Conservation (phyloP, 37 sponge, comb jelly and placozoan genomes). For the Beroe ovata region DNA sequence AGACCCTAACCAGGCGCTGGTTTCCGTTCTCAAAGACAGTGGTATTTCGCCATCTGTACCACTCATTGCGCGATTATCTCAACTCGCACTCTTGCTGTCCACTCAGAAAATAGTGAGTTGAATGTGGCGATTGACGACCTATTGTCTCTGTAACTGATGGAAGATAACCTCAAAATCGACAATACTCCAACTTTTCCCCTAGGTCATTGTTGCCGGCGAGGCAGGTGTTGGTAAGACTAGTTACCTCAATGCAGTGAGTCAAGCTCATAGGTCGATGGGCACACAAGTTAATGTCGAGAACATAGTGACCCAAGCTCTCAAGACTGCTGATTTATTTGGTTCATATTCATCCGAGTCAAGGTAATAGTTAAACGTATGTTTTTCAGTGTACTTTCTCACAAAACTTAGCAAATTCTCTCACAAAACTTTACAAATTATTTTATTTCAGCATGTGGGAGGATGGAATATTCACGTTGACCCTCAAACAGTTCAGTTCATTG, state of each 20-base stretch:
- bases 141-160: no score
- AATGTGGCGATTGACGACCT: no score
- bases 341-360: not conserved
- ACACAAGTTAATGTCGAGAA: slow-evolving; percentile 9
- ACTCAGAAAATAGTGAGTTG: slow-evolving; percentile 62
- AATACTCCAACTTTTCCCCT: not conserved
- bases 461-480: slow-evolving; percentile 14
- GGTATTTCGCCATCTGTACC: slow-evolving; percentile 22
- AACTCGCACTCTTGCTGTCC: slow-evolving; percentile 51
- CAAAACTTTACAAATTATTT: not conserved
- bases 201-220: slow-evolving; percentile 74
- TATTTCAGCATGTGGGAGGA: slow-evolving; percentile 32
- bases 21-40: slow-evolving; percentile 27
- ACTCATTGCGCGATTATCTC: slow-evolving; percentile 13
- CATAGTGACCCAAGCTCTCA: slow-evolving; percentile 34
- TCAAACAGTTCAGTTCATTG: slow-evolving; percentile 50
- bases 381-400: no score
- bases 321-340: slow-evolving; percentile 27
- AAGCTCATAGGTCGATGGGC: slow-evolving; percentile 68
- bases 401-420: no score
- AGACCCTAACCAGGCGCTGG: slow-evolving; percentile 50
- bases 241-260: slow-evolving; percentile 72
- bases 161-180: no score
- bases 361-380: no score
- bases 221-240: slow-evolving; percentile 77